A percentile compares a stretch with the other conserved stretches of the same genome.
Conservation (phyloP, 2,797 vertebrate species). For the Vipera latastei region DNA sequence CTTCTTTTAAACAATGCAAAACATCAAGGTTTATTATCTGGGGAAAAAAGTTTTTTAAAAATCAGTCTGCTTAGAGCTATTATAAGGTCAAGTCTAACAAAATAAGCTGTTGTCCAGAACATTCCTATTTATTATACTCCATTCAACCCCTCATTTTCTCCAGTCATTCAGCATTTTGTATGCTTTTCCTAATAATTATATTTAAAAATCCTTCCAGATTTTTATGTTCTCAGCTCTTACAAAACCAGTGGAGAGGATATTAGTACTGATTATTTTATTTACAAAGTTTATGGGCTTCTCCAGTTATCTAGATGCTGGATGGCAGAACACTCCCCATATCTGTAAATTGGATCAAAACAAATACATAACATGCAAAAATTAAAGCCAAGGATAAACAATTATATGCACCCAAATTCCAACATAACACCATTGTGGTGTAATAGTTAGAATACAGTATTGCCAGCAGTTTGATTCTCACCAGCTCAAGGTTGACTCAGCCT, state of each 20-base stretch:
- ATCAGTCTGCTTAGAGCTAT: background rate
- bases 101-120: background rate
- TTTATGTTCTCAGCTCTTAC: background rate
- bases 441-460: background rate
- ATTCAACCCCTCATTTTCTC: background rate
- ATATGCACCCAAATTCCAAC: background rate
- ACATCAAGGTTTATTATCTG: background rate
- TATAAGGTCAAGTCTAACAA: background rate
- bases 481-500: background rate
- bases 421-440: background rate
- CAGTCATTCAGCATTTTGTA: background rate
- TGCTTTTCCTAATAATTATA: background rate
- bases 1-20: background rate
- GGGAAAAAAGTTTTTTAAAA: background rate
- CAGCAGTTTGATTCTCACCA: background rate
- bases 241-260: background rate
- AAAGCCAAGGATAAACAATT: background rate
- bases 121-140: background rate
- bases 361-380: background rate
- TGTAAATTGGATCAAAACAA: background rate
- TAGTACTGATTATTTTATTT: background rate
- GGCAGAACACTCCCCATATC: background rate
- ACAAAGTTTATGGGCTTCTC: background rate
- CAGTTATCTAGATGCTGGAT: background rate
- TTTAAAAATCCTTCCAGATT: background rate